Conservation (phyloP, 2,888 invertebrate species). For the Notodonta dromedarius region DNA sequence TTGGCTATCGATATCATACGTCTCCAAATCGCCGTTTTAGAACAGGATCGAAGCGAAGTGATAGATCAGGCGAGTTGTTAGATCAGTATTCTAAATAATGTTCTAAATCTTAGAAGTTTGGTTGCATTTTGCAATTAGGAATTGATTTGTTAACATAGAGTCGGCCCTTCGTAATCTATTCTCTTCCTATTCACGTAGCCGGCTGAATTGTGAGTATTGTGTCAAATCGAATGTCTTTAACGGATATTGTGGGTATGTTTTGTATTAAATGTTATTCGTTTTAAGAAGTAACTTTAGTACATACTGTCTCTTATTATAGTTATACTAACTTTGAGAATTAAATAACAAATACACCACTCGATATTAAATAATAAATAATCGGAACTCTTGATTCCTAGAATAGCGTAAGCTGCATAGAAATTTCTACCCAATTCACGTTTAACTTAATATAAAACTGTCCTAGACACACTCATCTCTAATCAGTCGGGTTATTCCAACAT, state of each 20-base stretch:
- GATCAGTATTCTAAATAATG: conserved; percentile 49
- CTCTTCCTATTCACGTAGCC: conserved; percentile 57
- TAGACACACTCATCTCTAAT: conserved; percentile 18
- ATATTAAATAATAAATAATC: no score
- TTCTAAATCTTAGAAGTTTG: conserved; percentile 50
- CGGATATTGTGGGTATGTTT: no score
- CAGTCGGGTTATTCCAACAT: conserved; percentile 22
- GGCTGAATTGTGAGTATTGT: conserved; percentile 32
- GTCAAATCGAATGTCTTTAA: neutral
- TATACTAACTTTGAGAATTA: no score
- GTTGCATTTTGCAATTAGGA: conserved; percentile 61
- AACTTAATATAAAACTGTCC: no score
- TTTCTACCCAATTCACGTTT: no score
- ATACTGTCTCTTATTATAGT: no score
- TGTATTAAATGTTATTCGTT: no score
- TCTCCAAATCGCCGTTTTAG: conserved; percentile 40
- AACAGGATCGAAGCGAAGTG: conserved; percentile 50
- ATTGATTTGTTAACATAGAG: conserved; percentile 53
- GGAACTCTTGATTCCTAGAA: no score
- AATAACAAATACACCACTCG: no score
- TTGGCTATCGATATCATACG: neutral
- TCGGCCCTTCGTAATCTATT: conserved; percentile 66
- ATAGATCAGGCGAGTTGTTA: conserved; percentile 41
- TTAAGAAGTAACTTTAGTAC: no score
- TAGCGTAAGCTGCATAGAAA: no score